phyloP scores from a whole-genome alignment of 2,888 invertebrate species.

The Zaprionus lineosus region DNA sequence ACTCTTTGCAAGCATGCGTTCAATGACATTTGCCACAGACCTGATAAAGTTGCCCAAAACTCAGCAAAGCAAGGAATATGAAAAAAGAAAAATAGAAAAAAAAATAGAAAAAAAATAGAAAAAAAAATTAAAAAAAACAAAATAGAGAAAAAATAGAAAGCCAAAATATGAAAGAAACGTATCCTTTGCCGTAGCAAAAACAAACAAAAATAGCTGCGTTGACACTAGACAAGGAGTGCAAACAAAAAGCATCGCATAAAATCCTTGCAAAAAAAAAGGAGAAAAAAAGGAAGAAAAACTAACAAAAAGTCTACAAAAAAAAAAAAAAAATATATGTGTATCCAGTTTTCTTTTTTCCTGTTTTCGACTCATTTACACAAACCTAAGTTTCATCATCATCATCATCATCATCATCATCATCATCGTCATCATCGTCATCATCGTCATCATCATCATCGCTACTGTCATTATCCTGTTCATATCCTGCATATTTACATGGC shows the following conservation, averaged over 20 bases:
- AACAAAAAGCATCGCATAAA: conserved; percentile 42
- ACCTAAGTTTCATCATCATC: conserved; percentile 45
- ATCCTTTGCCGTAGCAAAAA: conserved; percentile 42
- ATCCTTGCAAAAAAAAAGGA: too few species aligned
- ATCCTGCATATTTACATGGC: conserved; percentile 4
- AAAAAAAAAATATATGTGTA: background rate
- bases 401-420: conserved; percentile 11
- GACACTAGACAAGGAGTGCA: conserved; percentile 53
- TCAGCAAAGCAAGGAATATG: too few species aligned
- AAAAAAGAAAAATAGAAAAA: conserved; percentile 7
- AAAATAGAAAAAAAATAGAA: conserved; percentile 6
- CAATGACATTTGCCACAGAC: conserved; percentile 42
- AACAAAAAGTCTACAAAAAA: conserved; percentile 33
- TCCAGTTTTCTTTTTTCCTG: conserved; percentile 8
- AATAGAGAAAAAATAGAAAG: conserved; percentile 5
- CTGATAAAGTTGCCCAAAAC: conserved; percentile 26
- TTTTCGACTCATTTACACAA: conserved; percentile 63
- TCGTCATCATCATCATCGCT: conserved; percentile 1
- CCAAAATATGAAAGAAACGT: conserved; percentile 14
- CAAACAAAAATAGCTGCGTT: conserved; percentile 56
- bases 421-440: conserved; percentile 11
- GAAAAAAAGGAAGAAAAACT: too few species aligned
- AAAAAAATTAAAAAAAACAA: conserved; percentile 9
- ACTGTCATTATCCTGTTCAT: conserved; percentile 1
- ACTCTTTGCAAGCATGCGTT: conserved; percentile 29